Evolutionary conservation across 2,888 invertebrate species (phyloP).

Genomic region (Melolontha melolontha): DNA sequence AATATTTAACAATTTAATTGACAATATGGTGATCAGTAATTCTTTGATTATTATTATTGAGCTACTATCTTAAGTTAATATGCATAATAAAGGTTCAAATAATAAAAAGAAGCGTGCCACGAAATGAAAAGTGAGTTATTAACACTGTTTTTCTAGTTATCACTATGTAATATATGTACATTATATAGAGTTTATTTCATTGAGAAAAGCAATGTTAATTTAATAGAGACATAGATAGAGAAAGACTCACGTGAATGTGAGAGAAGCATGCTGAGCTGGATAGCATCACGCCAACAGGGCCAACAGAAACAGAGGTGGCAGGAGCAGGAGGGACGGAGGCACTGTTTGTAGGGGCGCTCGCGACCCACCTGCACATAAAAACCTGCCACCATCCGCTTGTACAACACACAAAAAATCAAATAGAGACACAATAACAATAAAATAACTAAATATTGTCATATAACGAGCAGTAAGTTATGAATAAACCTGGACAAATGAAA

Average conservation of each 20-base stretch:
- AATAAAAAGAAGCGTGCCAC: conserved; percentile 29
- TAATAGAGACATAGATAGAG: conserved; percentile 29
- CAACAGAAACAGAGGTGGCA: conserved; percentile 61
- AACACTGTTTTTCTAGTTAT: neutral
- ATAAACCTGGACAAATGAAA: neutral
- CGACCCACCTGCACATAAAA: conserved; percentile 61
- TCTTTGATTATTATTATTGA: neutral
- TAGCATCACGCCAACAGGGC: conserved; percentile 61
- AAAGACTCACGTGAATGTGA: conserved; percentile 58
- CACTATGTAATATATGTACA: neutral
- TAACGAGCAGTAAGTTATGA: neutral
- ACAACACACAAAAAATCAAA: conserved; percentile 19
- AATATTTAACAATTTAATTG: no score
- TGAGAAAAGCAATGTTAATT: conserved; percentile 8
- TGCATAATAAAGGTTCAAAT: conserved; percentile 6
- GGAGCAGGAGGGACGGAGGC: conserved; percentile 55
- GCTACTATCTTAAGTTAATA: neutral
- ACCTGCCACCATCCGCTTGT: conserved; percentile 49
- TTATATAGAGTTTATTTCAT: neutral
- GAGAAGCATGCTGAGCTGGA: conserved; percentile 57
- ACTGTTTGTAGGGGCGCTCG: conserved; percentile 54
- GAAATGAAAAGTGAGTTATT: conserved; percentile 35
- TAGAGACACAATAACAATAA: conserved; percentile 10
- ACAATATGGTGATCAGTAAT: no score
- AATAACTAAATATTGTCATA: neutral